A percentile compares a stretch with the other conserved stretches of the same genome.
Evolutionary conservation across 2,113 vertebrate species (phyloP).

Genomic region (Prunella fulvescens): DNA sequence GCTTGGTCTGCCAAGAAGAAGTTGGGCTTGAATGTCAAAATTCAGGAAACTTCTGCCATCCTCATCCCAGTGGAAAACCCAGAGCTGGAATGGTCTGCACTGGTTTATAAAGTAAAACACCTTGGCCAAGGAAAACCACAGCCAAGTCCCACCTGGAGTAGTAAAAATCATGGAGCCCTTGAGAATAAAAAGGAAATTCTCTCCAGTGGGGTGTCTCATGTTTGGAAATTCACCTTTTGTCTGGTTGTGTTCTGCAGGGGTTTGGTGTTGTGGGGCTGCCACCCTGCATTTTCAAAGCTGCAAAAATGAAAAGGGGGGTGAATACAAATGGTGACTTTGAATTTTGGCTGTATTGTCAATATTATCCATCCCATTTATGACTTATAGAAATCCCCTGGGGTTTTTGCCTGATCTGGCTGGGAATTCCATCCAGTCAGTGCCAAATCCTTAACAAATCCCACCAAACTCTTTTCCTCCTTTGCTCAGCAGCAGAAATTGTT

Average conservation of each 20-base stretch:
- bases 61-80: neutral
- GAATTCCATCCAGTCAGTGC: neutral
- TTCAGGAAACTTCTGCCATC: neutral
- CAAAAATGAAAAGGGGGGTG: neutral
- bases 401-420: neutral
- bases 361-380: neutral
- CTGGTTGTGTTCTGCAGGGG: neutral
- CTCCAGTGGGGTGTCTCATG: accelerated
- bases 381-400: neutral
- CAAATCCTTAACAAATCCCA: neutral
- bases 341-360: neutral
- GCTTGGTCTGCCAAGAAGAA: neutral
- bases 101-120: neutral
- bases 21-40: neutral
- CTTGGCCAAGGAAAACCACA: neutral
- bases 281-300: neutral
- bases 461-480: neutral
- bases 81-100: neutral
- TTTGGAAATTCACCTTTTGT: neutral
- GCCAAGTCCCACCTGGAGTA: accelerated
- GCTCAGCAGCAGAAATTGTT: neutral
- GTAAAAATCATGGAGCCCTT: neutral
- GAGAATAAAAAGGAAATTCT: neutral
- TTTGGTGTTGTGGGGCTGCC: neutral
- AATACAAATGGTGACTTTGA: neutral